phyloP scores from a whole-genome alignment of 1,140 invertebrate species.

The Prorops nasuta region DNA sequence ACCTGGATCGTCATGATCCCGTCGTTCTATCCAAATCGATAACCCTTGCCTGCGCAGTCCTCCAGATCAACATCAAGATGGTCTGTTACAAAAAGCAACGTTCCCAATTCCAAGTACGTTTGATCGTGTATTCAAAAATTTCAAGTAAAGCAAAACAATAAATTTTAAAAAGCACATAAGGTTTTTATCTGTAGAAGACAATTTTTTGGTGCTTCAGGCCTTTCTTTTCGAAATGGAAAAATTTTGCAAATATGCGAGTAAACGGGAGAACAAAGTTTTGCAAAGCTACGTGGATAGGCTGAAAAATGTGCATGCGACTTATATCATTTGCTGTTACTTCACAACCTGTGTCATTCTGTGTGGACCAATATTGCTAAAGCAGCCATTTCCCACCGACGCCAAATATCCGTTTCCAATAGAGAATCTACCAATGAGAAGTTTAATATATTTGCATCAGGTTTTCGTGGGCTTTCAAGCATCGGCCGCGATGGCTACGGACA shows the following conservation, averaged over 20 bases:
- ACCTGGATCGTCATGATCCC: constrained; percentile 6
- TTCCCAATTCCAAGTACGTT: constrained; percentile 19
- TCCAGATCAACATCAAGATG: constrained; percentile 13
- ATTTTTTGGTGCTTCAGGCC: too few relatives aligned
- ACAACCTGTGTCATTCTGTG: constrained; percentile 12
- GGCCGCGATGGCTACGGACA: constrained; percentile 16
- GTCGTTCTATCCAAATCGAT: constrained; percentile 12
- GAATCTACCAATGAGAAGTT: constrained; percentile 8
- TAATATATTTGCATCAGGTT: constrained; percentile 25
- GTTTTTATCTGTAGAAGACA: too few relatives aligned
- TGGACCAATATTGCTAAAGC: constrained; percentile 10
- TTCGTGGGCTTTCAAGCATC: constrained; percentile 18
- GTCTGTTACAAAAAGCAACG: constrained; percentile 7
- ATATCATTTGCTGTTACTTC: constrained; percentile 15
- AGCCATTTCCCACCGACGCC: constrained; percentile 23
- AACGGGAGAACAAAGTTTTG: constrained; percentile 12
- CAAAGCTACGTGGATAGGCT: constrained; percentile 21
- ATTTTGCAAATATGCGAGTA: constrained; percentile 12
- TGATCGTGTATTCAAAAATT: neutral
- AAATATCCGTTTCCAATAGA: constrained; percentile 29
- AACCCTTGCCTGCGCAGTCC: constrained; percentile 6
- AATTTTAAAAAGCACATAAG: too few relatives aligned
- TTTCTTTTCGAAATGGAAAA: constrained; percentile 25
- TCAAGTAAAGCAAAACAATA: neutral
- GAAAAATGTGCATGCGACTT: constrained; percentile 13